Evolutionary conservation across 2,113 vertebrate species (phyloP), one percentile per base, ranked within the genome.

Genomic region (Hepsetus odoe): DNA sequence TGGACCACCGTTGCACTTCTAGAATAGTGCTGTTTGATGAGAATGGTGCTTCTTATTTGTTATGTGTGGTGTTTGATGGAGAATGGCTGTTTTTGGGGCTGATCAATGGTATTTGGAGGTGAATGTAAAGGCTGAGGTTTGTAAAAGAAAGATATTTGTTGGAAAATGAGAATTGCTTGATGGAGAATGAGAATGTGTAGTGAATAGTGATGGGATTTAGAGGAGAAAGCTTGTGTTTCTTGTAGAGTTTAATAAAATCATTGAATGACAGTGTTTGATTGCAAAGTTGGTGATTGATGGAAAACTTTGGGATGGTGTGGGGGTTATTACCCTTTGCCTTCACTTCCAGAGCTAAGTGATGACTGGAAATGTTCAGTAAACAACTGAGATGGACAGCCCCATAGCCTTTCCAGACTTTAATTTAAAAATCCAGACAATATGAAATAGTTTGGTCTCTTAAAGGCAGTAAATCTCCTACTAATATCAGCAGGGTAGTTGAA

Each of bases 401-500:
- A 38, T 3, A 32, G 40, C 4, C 22, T 35, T 12, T 6, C n/a
- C 4, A 20, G 2, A 13, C 35, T 35, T 53, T 51, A 44, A 69
- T 46, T 58, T 42, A 58, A 59, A n/a, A 46, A 44, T 24, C 28
- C 26, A 44, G 35, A 59, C 14, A 14, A 58, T 46, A 51, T 40
- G 22, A 40, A 72, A 44, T 59, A 3, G 18, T 76, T 72, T 83
- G 72, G 53, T 55, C 40, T 59, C 18, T 76, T 53, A 80, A 80
- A 80, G 61, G 40, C 73, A 80, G 55, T 42, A 70, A 64, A 76
- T 77, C 82, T 74, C 32, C 49, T 26, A 33, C 4, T 77, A 70
- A 74, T 77, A 80, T 84, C 74, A 77, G 35, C 18, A 53, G 53
- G 44, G 18, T 11, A 68, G 55, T 51, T 83, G 69, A 83, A 70